These are phyloP conservation scores for Acromyrmex echinatior DNA, from an alignment of 1,140 invertebrate genomes.

Conservation along the genomic window DNA sequence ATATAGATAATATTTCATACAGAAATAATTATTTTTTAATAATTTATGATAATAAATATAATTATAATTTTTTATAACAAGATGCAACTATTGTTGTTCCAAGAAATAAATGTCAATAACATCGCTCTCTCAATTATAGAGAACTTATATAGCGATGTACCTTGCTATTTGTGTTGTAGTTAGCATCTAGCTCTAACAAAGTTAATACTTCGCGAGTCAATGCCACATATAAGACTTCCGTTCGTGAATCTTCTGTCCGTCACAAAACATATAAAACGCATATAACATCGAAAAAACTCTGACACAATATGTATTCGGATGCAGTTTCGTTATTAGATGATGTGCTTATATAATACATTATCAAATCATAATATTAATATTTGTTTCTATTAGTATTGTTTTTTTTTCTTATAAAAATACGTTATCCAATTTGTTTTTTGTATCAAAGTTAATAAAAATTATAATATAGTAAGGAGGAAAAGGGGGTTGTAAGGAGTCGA, in stretches of 20 bases:
- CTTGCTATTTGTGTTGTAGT: conserved; percentile 62
- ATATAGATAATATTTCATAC: background rate
- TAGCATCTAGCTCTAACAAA: conserved; percentile 65
- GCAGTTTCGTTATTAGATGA: conserved; percentile 33
- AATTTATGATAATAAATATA: background rate
- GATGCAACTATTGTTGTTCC: background rate
- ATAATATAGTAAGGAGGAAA: background rate
- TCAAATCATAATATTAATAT: conserved; percentile 1
- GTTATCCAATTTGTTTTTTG: background rate
- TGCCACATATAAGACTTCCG: conserved; percentile 60
- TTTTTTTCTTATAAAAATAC: background rate
- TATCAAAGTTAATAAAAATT: background rate
- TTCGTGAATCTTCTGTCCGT: conserved; percentile 76
- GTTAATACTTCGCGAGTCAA: conserved; percentile 68
- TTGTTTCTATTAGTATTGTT: background rate
- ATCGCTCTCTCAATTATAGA: background rate
- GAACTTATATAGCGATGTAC: conserved; percentile 1
- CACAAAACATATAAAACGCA: background rate
- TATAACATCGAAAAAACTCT: conserved; percentile 47
- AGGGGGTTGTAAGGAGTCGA: background rate
- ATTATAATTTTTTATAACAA: background rate
- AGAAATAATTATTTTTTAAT: no score
- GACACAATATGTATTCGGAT: background rate
- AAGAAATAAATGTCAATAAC: conserved; percentile 21
- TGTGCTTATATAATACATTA: background rate